Evolutionary conservation across 2,797 vertebrate species (phyloP).

Genomic region (Cephalopachus bancanus): DNA sequence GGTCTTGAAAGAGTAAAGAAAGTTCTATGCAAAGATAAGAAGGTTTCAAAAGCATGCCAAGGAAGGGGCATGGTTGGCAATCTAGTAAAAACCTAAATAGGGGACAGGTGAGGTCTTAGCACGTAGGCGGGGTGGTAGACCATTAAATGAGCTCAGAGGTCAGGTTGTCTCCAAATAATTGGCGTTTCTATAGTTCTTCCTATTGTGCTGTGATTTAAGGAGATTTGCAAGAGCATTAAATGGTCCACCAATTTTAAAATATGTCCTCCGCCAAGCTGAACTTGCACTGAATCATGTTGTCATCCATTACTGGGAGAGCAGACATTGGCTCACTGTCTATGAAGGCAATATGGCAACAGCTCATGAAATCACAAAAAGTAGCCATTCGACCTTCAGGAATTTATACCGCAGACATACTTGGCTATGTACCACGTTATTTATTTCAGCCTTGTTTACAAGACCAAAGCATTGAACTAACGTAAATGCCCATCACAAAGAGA

Average conservation of each 20-base stretch:
- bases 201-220: not conserved
- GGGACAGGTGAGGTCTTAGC: not conserved
- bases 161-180: not conserved
- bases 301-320: not conserved
- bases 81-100: not conserved
- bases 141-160: not conserved
- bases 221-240: not conserved
- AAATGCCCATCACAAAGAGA: not conserved
- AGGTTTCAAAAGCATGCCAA: not conserved
- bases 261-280: not conserved
- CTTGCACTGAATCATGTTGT: not conserved
- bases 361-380: constrained; percentile 12
- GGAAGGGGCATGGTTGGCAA: fast-evolving
- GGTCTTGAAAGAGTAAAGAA: not conserved
- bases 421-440: not conserved
- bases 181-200: not conserved
- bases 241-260: not conserved
- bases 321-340: not conserved
- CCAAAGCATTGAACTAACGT: not conserved
- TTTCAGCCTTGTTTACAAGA: not conserved
- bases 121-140: not conserved
- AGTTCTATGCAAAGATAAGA: not conserved
- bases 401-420: not conserved
- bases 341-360: not conserved
- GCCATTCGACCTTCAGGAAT: not conserved